Conservation (phyloP, 2,797 vertebrate genomes). For the Pseudochaenichthys georgianus region DNA sequence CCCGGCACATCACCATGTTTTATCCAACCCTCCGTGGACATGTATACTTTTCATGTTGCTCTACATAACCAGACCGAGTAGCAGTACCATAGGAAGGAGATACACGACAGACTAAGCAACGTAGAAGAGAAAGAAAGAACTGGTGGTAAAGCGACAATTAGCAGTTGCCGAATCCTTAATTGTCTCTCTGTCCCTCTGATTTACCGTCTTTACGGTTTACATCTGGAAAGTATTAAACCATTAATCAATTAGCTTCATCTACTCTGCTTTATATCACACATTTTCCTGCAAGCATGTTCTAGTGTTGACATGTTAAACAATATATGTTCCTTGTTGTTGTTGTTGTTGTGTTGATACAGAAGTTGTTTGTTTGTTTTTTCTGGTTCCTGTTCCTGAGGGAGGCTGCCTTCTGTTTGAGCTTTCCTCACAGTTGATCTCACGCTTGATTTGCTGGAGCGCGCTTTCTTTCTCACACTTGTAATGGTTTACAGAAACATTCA, state of each 20-base stretch:
- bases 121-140: background rate
- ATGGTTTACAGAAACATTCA: conserved; percentile 34
- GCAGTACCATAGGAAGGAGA: background rate
- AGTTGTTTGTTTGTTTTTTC: background rate
- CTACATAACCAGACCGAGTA: too few species aligned
- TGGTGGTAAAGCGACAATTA: rapidly evolving
- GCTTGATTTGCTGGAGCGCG: conserved; percentile 9
- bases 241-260: too few species aligned
- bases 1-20: background rate
- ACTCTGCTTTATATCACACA: background rate
- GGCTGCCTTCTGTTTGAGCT: conserved; percentile 7
- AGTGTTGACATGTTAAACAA: background rate
- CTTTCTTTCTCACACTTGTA: background rate
- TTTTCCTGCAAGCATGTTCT: background rate
- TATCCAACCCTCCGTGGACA: background rate
- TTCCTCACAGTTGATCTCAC: conserved; percentile 31
- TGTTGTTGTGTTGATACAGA: background rate
- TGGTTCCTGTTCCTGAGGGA: background rate
- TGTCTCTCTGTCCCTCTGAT: background rate
- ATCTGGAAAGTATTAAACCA: background rate
- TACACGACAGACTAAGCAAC: background rate
- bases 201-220: background rate
- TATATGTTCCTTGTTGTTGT: background rate
- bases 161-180: background rate
- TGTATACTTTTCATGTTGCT: background rate